These are phyloP conservation scores for Arothron firmamentum DNA, from an alignment of 2,113 vertebrate species.

Conservation along the genomic window DNA sequence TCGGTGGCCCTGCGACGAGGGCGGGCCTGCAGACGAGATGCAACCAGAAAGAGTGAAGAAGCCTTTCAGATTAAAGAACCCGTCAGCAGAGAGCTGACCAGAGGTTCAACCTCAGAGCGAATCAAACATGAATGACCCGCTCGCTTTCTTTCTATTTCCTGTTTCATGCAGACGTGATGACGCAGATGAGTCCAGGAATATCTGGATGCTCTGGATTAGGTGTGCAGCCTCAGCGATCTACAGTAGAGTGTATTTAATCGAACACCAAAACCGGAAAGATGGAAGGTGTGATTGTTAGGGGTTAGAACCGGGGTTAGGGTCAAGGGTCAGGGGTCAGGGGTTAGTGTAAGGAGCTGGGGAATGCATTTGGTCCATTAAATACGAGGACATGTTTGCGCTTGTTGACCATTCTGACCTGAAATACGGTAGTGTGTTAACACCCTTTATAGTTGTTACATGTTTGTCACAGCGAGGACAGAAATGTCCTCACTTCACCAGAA, in stretches of 20 bases:
- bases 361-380: too few relatives aligned
- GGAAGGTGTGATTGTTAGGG: too few relatives aligned
- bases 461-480: too few relatives aligned
- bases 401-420: too few relatives aligned
- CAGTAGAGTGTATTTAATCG: background rate
- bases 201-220: slow-evolving; percentile 1
- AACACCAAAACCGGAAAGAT: too few relatives aligned
- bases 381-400: too few relatives aligned
- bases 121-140: background rate
- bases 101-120: slow-evolving; percentile 8
- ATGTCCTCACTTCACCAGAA: too few relatives aligned
- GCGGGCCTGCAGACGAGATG: slow-evolving; percentile 11
- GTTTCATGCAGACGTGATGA: slow-evolving; percentile 6
- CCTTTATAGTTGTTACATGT: too few relatives aligned
- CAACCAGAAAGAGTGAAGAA: background rate
- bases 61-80: background rate
- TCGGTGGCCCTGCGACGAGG: slow-evolving; percentile 5
- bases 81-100: background rate
- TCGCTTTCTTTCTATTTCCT: slow-evolving; percentile 12
- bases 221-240: slow-evolving; percentile 4
- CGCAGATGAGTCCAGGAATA: slow-evolving; percentile 13
- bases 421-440: too few relatives aligned
- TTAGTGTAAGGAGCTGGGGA: too few relatives aligned
- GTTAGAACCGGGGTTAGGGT: too few relatives aligned
- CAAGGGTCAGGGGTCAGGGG: too few relatives aligned